Conservation (phyloP, 2,888 invertebrate genomes). For the Drosophila picticornis region DNA sequence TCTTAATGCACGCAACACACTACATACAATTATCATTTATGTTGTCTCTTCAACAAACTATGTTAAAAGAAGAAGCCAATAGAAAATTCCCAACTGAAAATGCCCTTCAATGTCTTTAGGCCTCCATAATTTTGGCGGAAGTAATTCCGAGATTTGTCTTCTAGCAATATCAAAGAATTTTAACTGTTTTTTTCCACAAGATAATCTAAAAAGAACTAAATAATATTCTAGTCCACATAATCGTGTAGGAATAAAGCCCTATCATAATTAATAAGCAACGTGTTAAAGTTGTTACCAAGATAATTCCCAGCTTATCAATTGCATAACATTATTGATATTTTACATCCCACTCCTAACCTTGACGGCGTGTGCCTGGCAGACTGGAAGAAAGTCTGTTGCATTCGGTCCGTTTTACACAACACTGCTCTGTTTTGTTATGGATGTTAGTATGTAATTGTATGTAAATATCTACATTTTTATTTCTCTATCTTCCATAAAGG, state of each 20-base stretch:
- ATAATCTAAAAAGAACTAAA: neutral
- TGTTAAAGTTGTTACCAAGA: constrained; percentile 7
- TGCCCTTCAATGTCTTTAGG: neutral
- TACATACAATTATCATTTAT: neutral
- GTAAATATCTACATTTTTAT: constrained; percentile 9
- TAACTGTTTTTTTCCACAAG: neutral
- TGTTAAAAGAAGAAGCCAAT: neutral
- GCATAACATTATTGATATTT: constrained; percentile 16
- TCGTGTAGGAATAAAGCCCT: neutral
- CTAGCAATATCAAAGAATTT: too few species aligned
- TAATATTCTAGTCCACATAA: neutral
- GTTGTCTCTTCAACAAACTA: neutral
- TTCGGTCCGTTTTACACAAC: constrained; percentile 54
- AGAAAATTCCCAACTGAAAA: neutral
- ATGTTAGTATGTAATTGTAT: constrained; percentile 4
- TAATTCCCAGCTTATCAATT: constrained; percentile 27
- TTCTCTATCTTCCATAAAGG: constrained; percentile 9
- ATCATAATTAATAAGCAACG: constrained; percentile 6
- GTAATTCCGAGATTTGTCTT: too few species aligned
- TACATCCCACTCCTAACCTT: constrained; percentile 46
- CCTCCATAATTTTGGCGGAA: neutral
- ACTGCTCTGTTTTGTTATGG: neutral
- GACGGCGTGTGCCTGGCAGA: constrained; percentile 14
- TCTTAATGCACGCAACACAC: constrained; percentile 32
- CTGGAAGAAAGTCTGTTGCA: constrained; percentile 2